A percentile compares a stretch with the other conserved stretches of the same genome.
Conservation (phyloP, 2,888 invertebrate species). For the Toxonevra muliebris region DNA sequence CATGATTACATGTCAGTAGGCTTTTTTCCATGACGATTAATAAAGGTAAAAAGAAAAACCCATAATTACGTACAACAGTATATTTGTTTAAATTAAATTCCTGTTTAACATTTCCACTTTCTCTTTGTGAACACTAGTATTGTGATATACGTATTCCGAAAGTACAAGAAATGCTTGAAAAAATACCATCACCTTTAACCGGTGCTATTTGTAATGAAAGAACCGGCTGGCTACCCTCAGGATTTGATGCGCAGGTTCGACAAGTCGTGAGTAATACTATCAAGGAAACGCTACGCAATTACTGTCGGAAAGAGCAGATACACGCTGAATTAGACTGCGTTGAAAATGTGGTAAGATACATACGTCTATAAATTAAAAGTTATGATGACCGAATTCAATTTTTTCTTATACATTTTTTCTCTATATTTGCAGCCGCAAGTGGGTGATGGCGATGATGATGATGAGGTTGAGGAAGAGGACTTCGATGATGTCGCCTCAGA, state of each 20-base stretch:
- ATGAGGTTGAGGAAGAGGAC: conserved; percentile 43
- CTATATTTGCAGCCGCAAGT: conserved; percentile 41
- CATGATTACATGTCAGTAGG: no score
- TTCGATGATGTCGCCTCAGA: conserved; percentile 40
- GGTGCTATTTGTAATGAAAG: conserved; percentile 75
- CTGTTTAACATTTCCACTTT: conserved; percentile 1
- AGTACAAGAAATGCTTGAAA: conserved; percentile 78
- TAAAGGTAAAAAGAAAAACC: background rate
- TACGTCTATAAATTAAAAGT: background rate
- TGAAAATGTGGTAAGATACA: conserved; percentile 42
- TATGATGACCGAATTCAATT: background rate
- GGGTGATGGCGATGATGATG: conserved; percentile 46
- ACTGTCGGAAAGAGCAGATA: conserved; percentile 57
- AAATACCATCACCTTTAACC: conserved; percentile 71
- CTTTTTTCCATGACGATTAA: no score
- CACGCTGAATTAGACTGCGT: conserved; percentile 56
- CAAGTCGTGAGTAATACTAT: conserved; percentile 77
- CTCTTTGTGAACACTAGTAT: conserved; percentile 67
- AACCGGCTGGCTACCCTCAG: conserved; percentile 81
- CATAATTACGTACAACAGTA: background rate
- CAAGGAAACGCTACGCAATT: conserved; percentile 65
- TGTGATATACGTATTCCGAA: conserved; percentile 83
- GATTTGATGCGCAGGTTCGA: conserved; percentile 75
- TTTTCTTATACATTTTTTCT: background rate
- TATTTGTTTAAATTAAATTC: background rate